Percentiles rank a stretch among this genome's conserved stretches.
phyloP scores from a whole-genome alignment of 1,140 invertebrate species.

The Penaeus vannamei region DNA sequence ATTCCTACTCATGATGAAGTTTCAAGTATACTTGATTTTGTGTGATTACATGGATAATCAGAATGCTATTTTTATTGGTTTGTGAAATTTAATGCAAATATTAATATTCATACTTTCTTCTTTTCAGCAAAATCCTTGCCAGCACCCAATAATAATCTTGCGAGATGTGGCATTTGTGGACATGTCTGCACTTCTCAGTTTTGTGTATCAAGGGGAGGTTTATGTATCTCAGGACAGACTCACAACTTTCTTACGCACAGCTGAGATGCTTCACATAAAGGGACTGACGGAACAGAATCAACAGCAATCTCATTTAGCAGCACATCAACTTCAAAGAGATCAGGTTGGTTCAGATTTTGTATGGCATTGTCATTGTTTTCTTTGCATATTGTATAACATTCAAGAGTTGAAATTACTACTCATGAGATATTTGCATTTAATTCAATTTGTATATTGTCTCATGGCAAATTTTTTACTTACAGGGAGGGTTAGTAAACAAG shows the following conservation, averaged over 20 bases:
- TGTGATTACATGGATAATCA: too few relatives aligned
- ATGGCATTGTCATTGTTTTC: neutral
- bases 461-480: conserved; percentile 1
- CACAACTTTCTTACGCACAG: conserved; percentile 78
- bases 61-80: too few relatives aligned
- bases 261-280: conserved; percentile 78
- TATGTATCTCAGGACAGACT: conserved; percentile 79
- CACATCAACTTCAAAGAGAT: conserved; percentile 61
- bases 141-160: conserved; percentile 75
- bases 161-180: conserved; percentile 74
- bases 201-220: conserved; percentile 78
- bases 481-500: conserved; percentile 60
- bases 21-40: too few relatives aligned
- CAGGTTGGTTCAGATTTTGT: conserved; percentile 19
- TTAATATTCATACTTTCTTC: conserved; percentile 64
- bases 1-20: too few relatives aligned
- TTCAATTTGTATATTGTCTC: neutral
- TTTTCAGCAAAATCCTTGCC: conserved; percentile 74
- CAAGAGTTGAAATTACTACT: neutral
- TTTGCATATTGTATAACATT: neutral
- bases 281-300: conserved; percentile 74
- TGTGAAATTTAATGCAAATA: neutral
- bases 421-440: neutral
- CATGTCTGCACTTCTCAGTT: conserved; percentile 74
- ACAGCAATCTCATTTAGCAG: conserved; percentile 50